Evolutionary conservation across 1,140 invertebrate genomes (phyloP), one percentile per base, ranked within the genome.

Genomic region (Rhyacophila brunnea): DNA sequence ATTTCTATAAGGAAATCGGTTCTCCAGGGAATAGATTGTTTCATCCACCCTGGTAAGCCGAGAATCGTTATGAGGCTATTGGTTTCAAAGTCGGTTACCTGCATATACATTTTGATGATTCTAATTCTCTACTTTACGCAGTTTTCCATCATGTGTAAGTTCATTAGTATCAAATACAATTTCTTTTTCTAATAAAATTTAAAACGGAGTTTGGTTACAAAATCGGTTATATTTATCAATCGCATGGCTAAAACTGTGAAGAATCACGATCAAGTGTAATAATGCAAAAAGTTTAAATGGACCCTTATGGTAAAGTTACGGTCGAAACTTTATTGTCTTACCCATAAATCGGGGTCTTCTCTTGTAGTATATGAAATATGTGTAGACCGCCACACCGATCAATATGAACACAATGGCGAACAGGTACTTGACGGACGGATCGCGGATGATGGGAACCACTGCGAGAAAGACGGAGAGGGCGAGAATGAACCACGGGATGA

Each of bases 371-470:
- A 95, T 88, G 68, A 90, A 91, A 17, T 85, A 77, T 32, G 89
- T 83, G 68, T 95, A 95, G 14, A 94, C 80, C 0, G 83, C 47
- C 11, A 88, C 71, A 6, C 91, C 92, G 3, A 85, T 59, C 0
- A 88, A 38, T 18, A 92, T 84, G 66, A 93, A 93, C 0, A 80
- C 73, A 1, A 90, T 68, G 0, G 90, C 90, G 66, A 91, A 87
- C 6, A 94, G 75, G 71, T 93, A 92, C 70, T 91, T 90, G 0
- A 85, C 68, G 10, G 86, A 83, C 1, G 92, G 92, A 60, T 91
- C 82, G 14, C 85, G 79, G 2, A 92, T 74, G 23, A 96, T 89
- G 13, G 92, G 92, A 9, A 85, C 82, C 1, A 92, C 70, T 1
- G 91, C 85, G 1, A 95, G 74, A 68, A 90, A 92, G 23, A 91